Conservation (phyloP, 2,113 vertebrate species). For the Paedocypris sp. region DNA sequence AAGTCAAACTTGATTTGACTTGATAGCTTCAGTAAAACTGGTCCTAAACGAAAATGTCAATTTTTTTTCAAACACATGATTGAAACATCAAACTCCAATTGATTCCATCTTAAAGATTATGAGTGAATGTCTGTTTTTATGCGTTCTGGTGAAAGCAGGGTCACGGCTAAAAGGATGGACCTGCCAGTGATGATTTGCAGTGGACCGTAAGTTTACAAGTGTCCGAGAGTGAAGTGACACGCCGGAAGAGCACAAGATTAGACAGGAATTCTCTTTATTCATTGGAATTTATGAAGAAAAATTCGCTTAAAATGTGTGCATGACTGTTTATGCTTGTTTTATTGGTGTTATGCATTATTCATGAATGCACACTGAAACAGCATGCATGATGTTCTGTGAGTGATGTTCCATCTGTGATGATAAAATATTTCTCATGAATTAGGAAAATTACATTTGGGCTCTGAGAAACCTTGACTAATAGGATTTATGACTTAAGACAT, state of each 20-base stretch:
- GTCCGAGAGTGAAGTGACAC: slow-evolving; percentile 38
- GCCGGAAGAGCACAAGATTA: slow-evolving; percentile 25
- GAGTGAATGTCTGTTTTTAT: slow-evolving; percentile 42
- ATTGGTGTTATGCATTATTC: not conserved
- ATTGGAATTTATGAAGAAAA: not conserved
- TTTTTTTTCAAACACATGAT: too few species aligned
- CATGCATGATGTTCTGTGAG: too few species aligned
- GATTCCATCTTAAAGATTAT: not conserved
- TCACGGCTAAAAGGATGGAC: slow-evolving; percentile 4
- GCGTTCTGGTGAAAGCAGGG: slow-evolving; percentile 6
- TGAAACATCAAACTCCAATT: not conserved
- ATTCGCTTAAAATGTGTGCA: not conserved
- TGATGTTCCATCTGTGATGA: too few species aligned
- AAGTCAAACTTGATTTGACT: too few species aligned
- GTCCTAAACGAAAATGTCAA: too few species aligned
- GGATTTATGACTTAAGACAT: slow-evolving; percentile 62
- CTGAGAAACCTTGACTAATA: slow-evolving; percentile 61
- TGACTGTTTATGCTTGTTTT: not conserved
- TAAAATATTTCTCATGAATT: slow-evolving; percentile 38
- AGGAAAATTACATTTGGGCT: slow-evolving; percentile 48
- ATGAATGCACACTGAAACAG: not conserved
- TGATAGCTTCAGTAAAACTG: not conserved
- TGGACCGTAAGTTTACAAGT: slow-evolving; percentile 36
- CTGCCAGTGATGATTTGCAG: slow-evolving; percentile 50
- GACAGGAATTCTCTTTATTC: not conserved